Evolutionary conservation across 2,797 vertebrate genomes (phyloP).

Genomic region (Orientallactaga sibirica): DNA sequence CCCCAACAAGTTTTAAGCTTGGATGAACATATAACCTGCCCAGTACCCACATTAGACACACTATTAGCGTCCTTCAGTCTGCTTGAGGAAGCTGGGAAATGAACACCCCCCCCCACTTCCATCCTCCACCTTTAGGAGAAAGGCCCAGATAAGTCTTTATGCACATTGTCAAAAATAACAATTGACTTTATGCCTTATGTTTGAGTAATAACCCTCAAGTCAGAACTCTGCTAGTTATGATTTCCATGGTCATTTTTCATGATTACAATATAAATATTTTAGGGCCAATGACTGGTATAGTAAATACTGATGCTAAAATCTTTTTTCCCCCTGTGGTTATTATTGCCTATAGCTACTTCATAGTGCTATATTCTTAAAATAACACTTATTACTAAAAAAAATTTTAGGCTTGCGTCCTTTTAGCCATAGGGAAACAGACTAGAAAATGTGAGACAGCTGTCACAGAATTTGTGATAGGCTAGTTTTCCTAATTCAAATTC

Average conservation of each 20-base stretch:
- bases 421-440: background rate
- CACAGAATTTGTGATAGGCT: background rate
- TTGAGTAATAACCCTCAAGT: conserved; percentile 1
- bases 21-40: background rate
- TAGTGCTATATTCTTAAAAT: conserved; percentile 35
- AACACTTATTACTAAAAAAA: background rate
- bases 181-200: background rate
- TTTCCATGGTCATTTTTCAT: background rate
- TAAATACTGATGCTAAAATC: background rate
- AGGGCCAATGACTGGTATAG: background rate
- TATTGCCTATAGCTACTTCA: conserved; percentile 12
- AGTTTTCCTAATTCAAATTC: background rate
- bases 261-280: background rate
- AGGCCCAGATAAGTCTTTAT: background rate
- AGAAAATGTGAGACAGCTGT: background rate
- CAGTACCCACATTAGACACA: background rate
- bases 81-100: background rate
- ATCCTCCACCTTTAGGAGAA: background rate
- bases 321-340: background rate
- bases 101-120: background rate
- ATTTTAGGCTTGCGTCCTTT: background rate
- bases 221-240: background rate
- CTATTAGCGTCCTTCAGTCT: background rate
- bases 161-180: conserved; percentile 6
- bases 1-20: no score